phyloP scores from a whole-genome alignment of 1,140 invertebrate genomes.

The Drosophila punjabiensis region DNA sequence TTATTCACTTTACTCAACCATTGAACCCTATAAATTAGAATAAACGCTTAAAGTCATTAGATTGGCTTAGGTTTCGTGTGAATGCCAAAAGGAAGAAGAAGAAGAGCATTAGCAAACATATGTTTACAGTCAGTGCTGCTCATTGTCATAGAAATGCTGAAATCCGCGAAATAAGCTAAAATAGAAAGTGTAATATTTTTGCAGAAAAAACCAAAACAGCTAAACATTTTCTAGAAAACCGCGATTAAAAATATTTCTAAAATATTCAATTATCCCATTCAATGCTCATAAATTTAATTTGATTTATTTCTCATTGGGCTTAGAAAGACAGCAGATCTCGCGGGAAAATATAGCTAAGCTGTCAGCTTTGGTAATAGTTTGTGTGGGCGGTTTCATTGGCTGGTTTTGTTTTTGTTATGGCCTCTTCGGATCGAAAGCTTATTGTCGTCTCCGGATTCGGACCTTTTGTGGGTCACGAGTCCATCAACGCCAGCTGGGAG shows the following conservation, averaged over 20 bases:
- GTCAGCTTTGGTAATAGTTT: not conserved
- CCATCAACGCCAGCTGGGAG: constrained; percentile 91
- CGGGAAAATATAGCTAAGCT: not conserved
- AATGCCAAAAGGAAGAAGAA: not conserved
- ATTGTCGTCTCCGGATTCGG: constrained; percentile 90
- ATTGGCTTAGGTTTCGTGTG: not conserved
- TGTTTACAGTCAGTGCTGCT: not conserved
- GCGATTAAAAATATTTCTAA: not conserved
- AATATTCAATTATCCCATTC: no score
- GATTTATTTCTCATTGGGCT: no score
- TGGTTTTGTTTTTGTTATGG: constrained; percentile 47
- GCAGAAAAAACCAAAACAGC: not conserved
- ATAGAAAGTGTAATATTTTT: not conserved
- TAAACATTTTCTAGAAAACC: not conserved
- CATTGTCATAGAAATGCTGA: not conserved
- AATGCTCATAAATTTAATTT: not conserved
- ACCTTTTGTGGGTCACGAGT: constrained; percentile 88
- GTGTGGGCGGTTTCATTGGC: constrained; percentile 13
- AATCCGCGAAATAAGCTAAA: not conserved
- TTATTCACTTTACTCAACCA: not conserved
- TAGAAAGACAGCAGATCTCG: not conserved
- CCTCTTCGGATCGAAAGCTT: constrained; percentile 65
- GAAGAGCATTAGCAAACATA: not conserved
- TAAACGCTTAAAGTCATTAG: not conserved
- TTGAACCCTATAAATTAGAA: not conserved